These are phyloP conservation scores for Ornithorhynchus anatinus DNA, from an alignment of 2,113 vertebrate genomes.

Conservation along the genomic window DNA sequence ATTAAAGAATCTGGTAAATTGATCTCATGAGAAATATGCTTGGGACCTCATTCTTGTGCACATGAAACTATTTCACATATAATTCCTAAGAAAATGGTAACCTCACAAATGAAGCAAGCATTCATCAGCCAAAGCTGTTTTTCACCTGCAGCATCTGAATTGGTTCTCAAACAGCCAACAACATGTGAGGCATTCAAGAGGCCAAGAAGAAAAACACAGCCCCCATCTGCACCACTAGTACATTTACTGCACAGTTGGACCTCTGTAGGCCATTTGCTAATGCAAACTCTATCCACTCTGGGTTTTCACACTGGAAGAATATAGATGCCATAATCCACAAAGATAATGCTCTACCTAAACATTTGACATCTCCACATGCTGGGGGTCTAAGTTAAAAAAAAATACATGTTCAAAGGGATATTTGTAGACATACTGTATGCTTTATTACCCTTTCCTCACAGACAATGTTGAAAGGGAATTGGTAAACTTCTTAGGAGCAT, in stretches of 20 bases:
- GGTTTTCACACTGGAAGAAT: not conserved
- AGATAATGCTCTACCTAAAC: not conserved
- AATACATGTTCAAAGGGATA: not conserved
- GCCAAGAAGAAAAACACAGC: not conserved
- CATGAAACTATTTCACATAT: conserved; percentile 44
- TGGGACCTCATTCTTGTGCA: conserved; percentile 56
- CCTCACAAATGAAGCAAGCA: conserved; percentile 42
- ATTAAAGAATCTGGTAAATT: conserved; percentile 64
- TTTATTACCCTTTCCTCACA: not conserved
- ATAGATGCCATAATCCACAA: no score
- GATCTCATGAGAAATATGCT: conserved; percentile 63
- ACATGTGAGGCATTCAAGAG: fast-evolving
- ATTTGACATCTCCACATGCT: not conserved
- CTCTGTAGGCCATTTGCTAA: not conserved
- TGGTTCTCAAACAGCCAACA: not conserved
- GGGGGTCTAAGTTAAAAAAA: not conserved
- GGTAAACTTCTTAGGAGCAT: conserved; percentile 2
- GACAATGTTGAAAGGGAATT: not conserved
- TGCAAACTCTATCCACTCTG: not conserved
- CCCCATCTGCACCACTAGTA: not conserved
- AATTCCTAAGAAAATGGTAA: conserved; percentile 56
- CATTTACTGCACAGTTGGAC: conserved; percentile 17
- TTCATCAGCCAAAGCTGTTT: conserved; percentile 29
- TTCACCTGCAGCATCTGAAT: conserved; percentile 34
- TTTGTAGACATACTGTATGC: fast-evolving